Percentiles rank a stretch among this genome's conserved stretches.
These are phyloP conservation scores for Hiodon tergisus DNA, from an alignment of 2,113 vertebrate species.

Conservation along the genomic window DNA sequence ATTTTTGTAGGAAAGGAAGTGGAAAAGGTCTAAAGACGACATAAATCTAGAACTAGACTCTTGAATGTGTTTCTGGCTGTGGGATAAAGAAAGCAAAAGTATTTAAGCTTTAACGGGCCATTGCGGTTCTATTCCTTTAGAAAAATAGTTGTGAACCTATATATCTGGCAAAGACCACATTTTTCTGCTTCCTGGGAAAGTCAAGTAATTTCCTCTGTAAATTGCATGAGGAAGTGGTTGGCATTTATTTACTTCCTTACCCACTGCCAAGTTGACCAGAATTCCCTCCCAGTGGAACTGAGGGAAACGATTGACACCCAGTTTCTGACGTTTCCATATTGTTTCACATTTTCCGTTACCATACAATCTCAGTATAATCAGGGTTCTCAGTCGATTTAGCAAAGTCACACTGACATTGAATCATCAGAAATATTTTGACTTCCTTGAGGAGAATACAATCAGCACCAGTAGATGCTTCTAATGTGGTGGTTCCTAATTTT, in stretches of 20 bases:
- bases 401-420: not conserved
- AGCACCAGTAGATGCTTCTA: not conserved
- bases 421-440: not conserved
- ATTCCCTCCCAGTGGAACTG: conserved; percentile 17
- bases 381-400: not conserved
- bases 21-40: no score
- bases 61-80: no score
- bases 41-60: no score
- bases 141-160: not conserved
- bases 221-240: conserved; percentile 34
- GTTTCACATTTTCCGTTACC: conserved; percentile 27
- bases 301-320: conserved; percentile 40
- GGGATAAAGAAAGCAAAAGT: no score
- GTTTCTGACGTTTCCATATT: conserved; percentile 31
- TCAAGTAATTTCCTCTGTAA: conserved; percentile 36
- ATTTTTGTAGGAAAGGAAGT: no score
- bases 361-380: conserved; percentile 1
- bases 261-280: conserved; percentile 27
- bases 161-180: not conserved
- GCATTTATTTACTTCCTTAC: conserved; percentile 36
- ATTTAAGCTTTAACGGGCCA: no score
- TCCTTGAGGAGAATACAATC: conserved; percentile 2
- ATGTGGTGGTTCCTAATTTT: not conserved
- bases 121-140: not conserved
- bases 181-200: conserved; percentile 2